Conservation (phyloP, 2,888 invertebrate genomes). For the Lomographa bimaculata region DNA sequence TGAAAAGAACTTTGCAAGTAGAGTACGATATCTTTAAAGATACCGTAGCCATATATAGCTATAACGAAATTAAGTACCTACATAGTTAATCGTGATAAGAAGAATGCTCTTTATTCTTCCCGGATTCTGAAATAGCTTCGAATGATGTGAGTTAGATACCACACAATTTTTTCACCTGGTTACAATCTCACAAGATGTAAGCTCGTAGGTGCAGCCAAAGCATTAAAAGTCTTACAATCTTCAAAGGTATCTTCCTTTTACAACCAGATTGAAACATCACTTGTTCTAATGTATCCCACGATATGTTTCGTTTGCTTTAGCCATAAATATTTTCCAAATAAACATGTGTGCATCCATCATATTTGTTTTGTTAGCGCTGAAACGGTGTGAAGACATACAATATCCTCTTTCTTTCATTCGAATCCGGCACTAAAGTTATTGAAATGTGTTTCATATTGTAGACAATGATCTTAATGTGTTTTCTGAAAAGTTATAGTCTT, state of each 20-base stretch:
- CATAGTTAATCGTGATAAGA: too few species aligned
- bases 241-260: conserved; percentile 7
- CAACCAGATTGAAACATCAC: conserved; percentile 13
- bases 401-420: conserved; percentile 30
- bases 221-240: conserved; percentile 1
- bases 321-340: conserved; percentile 27
- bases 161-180: too few species aligned
- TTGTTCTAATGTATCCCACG: conserved; percentile 27
- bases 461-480: conserved; percentile 4
- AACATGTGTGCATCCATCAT: conserved; percentile 31
- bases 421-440: conserved; percentile 8
- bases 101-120: too few species aligned
- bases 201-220: too few species aligned
- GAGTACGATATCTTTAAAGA: too few species aligned
- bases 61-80: too few species aligned
- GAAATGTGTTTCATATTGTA: conserved; percentile 2
- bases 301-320: conserved; percentile 21
- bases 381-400: conserved; percentile 33
- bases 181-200: too few species aligned
- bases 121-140: too few species aligned
- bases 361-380: conserved; percentile 34
- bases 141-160: too few species aligned
- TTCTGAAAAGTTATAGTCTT: neutral
- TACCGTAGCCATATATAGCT: too few species aligned
- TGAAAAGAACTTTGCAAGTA: too few species aligned